phyloP scores from a whole-genome alignment of 2,113 vertebrate genomes.

The Caranx melampygus region DNA sequence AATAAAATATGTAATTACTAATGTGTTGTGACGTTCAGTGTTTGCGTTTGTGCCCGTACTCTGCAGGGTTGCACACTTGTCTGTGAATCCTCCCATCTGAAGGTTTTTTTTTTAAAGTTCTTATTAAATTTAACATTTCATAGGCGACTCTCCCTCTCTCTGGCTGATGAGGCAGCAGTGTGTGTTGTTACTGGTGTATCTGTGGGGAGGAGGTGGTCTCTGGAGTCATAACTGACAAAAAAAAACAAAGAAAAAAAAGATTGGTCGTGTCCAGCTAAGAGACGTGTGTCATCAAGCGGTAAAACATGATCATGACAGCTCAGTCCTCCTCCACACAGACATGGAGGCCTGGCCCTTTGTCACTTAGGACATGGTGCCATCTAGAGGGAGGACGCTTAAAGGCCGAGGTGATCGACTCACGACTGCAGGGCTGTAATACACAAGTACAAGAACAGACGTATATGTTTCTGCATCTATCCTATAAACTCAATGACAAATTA shows the following conservation, averaged over 20 bases:
- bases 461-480: not conserved
- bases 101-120: not conserved
- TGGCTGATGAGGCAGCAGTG: not conserved
- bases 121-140: not conserved
- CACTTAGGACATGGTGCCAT: slow-evolving; percentile 73
- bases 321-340: not conserved
- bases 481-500: not conserved
- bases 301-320: not conserved
- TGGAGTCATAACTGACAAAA: slow-evolving; percentile 13
- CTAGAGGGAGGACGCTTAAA: slow-evolving; percentile 70
- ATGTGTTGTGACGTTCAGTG: slow-evolving; percentile 37
- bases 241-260: too few relatives aligned
- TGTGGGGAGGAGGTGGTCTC: slow-evolving; percentile 1
- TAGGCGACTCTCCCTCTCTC: not conserved
- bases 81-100: not conserved
- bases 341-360: slow-evolving; percentile 41
- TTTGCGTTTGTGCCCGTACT: not conserved
- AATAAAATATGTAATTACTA: slow-evolving; percentile 83
- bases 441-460: not conserved
- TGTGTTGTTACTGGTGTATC: not conserved
- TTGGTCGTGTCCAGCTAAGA: not conserved
- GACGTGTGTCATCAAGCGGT: not conserved
- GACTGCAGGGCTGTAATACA: not conserved
- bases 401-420: not conserved
- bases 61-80: not conserved